Conservation (phyloP, 2,113 vertebrate species). For the Rhipidura dahli region DNA sequence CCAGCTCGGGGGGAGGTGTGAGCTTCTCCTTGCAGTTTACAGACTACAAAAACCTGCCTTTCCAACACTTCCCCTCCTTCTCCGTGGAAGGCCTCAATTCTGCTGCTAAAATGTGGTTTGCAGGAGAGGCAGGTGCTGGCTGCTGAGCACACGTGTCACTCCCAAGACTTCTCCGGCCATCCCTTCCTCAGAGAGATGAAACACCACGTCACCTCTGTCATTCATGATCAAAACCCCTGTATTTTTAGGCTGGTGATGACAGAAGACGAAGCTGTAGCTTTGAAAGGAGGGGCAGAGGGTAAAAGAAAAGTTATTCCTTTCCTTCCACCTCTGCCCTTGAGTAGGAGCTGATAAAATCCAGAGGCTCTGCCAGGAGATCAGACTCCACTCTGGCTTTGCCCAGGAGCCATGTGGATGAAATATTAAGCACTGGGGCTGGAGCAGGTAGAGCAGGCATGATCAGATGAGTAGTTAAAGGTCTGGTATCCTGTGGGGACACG, state of each 20-base stretch:
- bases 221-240: background rate
- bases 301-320: constrained; percentile 24
- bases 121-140: background rate
- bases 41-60: background rate
- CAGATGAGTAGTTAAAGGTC: constrained; percentile 71
- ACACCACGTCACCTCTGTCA: background rate
- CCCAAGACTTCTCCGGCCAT: background rate
- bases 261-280: constrained; percentile 13
- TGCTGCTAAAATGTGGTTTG: background rate
- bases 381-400: constrained; percentile 1
- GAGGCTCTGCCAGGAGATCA: background rate
- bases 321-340: constrained; percentile 3
- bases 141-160: background rate
- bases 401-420: constrained; percentile 38
- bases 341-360: background rate
- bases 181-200: background rate
- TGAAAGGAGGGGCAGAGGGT: constrained; percentile 18
- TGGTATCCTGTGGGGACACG: constrained; percentile 67
- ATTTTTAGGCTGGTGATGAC: background rate
- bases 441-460: constrained; percentile 44
- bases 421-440: constrained; percentile 36
- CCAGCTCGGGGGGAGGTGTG: background rate
- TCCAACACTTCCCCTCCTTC: background rate
- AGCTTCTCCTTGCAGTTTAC: background rate
- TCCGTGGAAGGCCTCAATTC: fast-evolving